A percentile compares a stretch with the other conserved stretches of the same genome.
Conservation (phyloP, 2,888 invertebrate species). For the Hipparchia sbordonii region DNA sequence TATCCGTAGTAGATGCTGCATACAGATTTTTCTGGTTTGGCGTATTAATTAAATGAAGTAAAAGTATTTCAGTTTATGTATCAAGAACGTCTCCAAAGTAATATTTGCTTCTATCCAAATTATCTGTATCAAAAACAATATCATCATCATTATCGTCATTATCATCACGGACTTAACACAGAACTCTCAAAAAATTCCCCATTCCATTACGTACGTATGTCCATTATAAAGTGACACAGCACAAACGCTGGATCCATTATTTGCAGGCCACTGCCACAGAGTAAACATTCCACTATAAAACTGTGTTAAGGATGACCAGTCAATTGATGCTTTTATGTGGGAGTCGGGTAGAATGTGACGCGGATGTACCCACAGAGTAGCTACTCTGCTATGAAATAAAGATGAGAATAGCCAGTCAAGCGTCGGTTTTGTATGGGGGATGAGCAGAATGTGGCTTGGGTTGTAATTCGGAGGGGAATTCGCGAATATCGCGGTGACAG, state of each 20-base stretch:
- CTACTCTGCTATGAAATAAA: background rate
- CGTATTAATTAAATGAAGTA: too few species aligned
- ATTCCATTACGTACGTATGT: background rate
- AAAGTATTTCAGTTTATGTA: too few species aligned
- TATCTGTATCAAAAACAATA: too few species aligned
- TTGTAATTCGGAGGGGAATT: constrained; percentile 43
- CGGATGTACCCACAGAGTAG: constrained; percentile 30
- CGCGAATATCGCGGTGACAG: constrained; percentile 48
- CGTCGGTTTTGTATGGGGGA: constrained; percentile 32
- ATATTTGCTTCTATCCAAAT: too few species aligned
- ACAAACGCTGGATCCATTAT: background rate
- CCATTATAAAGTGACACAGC: constrained; percentile 7
- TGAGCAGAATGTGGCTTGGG: constrained; percentile 32
- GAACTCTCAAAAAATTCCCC: background rate
- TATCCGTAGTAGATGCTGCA: too few species aligned
- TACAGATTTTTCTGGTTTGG: too few species aligned
- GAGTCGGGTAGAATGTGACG: constrained; percentile 34
- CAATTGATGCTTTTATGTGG: constrained; percentile 35
- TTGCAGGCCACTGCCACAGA: constrained; percentile 12
- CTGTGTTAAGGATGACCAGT: constrained; percentile 18
- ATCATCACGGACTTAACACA: background rate
- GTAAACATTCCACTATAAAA: constrained; percentile 2
- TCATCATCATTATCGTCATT: background rate
- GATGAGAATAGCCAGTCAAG: constrained; percentile 24
- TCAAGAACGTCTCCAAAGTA: too few species aligned